Evolutionary conservation across 2,888 invertebrate genomes (phyloP).

Genomic region (Nymphalis c-album): DNA sequence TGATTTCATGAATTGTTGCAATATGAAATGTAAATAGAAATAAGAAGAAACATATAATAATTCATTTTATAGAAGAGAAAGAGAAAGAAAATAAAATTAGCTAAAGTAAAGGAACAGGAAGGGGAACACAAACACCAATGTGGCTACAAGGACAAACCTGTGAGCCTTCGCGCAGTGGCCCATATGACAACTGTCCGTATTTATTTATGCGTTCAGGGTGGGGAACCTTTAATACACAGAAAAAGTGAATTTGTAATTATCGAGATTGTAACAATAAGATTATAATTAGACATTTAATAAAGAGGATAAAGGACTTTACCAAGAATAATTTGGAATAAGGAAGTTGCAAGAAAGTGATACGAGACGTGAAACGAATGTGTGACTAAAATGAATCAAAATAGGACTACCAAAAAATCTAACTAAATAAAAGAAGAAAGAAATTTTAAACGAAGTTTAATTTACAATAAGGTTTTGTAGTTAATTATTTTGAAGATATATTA

Average conservation of each 20-base stretch:
- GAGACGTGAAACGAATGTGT: conserved; percentile 49
- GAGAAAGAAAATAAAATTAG: conserved; percentile 39
- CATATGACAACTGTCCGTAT: conserved; percentile 85
- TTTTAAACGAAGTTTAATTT: conserved; percentile 22
- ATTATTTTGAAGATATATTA: too few relatives aligned
- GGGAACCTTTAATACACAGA: conserved; percentile 85
- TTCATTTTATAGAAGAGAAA: conserved; percentile 24
- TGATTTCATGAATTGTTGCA: conserved; percentile 58
- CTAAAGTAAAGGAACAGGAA: conserved; percentile 63
- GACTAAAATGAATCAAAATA: conserved; percentile 33
- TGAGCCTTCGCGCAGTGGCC: conserved; percentile 85
- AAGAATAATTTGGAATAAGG: conserved; percentile 46
- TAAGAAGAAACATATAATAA: conserved; percentile 27
- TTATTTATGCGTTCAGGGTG: conserved; percentile 83
- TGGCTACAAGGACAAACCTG: conserved; percentile 82
- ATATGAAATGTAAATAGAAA: conserved; percentile 49
- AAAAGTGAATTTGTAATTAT: conserved; percentile 69
- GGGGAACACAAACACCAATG: conserved; percentile 79
- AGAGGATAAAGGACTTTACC: conserved; percentile 61
- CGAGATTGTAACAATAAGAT: conserved; percentile 44
- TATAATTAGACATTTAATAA: conserved; percentile 65
- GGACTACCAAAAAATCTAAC: conserved; percentile 32
- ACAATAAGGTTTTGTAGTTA: conserved; percentile 42
- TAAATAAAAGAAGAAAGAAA: conserved; percentile 28
- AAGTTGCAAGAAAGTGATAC: conserved; percentile 57